Conservation (phyloP, 2,888 invertebrate genomes). For the Chaetogeoica ovagalla region DNA sequence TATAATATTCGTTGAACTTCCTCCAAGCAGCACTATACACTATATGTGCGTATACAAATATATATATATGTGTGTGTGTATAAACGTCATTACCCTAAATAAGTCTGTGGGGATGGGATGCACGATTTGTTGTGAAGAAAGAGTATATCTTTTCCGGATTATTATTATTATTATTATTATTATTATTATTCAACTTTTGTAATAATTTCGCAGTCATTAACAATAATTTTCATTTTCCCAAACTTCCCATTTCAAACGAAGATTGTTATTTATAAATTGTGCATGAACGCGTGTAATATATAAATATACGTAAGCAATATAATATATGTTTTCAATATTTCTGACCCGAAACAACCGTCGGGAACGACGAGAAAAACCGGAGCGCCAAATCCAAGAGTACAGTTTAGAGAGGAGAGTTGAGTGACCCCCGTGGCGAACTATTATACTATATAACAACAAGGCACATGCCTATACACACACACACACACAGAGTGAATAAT, state of each 20-base stretch:
- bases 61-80: neutral
- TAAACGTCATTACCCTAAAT: slow-evolving; percentile 14
- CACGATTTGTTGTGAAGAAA: slow-evolving; percentile 19
- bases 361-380: slow-evolving; percentile 46
- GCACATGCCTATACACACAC: slow-evolving; percentile 44
- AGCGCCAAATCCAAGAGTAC: slow-evolving; percentile 48
- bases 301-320: neutral
- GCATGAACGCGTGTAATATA: neutral
- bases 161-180: no score
- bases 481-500: slow-evolving; percentile 38
- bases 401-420: slow-evolving; percentile 51
- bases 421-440: slow-evolving; percentile 49
- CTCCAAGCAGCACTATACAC: neutral
- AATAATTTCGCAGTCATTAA: slow-evolving; percentile 44
- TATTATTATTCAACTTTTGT: slow-evolving; percentile 49
- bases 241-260: neutral
- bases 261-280: neutral
- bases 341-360: slow-evolving; percentile 5
- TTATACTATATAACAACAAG: slow-evolving; percentile 40
- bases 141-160: slow-evolving; percentile 24
- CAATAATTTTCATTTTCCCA: slow-evolving; percentile 23
- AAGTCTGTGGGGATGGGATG: neutral
- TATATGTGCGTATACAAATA: neutral
- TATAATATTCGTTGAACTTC: slow-evolving; percentile 35
- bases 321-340: slow-evolving; percentile 13